Evolutionary conservation across 2,888 invertebrate genomes (phyloP), one percentile per base, ranked within the genome.

Genomic region (Aspidiotus destructor): DNA sequence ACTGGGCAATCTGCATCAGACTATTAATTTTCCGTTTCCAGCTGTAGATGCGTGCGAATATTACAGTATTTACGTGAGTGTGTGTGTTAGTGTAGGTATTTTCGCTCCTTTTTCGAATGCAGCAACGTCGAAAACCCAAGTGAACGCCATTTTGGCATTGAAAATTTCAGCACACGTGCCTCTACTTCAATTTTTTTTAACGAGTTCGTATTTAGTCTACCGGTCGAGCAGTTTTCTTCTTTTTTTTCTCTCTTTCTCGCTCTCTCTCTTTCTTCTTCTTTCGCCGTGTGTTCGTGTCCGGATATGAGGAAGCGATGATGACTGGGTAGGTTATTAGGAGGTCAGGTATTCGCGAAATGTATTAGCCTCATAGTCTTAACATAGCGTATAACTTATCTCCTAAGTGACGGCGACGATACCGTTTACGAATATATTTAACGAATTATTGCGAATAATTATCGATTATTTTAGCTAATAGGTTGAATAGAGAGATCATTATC

Each of bases 131-230:
- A 48, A 11, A 48, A 48, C 48, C 17, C 54, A 64, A 64, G 64
- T 53, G 57, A 64, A 64, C 64, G 64, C 64, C 64, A 64, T 64
- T 64, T 64, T 64, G 64, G 64, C 64, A 64, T 64, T 64, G 64
- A 64, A 64, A 64, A 64, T 64, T 64, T 64, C 55, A 54, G 41
- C 57, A 64, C 64, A 64, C 64, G 64, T 64, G 64, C 64, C 64
- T 64, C 64, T 55, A 54, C 55, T 64, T 64, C 57, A 64, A 64
- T 64, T 64, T 64, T 63, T 54, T 58, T 64, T 64, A 41, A 64
- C 55, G 55, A 54, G 64, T 64, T 64, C 41, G 55, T 54, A 55
- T 55, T 64, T 64, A 64, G 55, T 64, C 55, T 64, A 64, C 64
- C 64, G 64, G 64, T 64, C 55, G 64, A 54, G 64, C 64, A 55